phyloP scores from a whole-genome alignment of 1,140 invertebrate species.

The Panonychus citri region DNA sequence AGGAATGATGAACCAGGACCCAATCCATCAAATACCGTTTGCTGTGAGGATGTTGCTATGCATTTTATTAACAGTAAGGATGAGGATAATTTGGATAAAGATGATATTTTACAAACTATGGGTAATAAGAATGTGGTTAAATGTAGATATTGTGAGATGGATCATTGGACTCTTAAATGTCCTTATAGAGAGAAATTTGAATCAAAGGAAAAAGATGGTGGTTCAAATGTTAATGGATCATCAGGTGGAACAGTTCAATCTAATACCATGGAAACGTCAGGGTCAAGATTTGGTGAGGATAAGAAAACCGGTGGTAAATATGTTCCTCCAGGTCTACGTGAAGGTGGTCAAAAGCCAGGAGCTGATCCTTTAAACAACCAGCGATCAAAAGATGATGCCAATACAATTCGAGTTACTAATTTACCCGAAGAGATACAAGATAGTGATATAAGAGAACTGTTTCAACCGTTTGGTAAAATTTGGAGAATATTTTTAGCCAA shows the following conservation, averaged over 20 bases:
- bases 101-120: constrained; percentile 36
- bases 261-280: too few species aligned
- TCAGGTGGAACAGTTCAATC: too few species aligned
- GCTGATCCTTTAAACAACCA: constrained; percentile 38
- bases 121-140: constrained; percentile 62
- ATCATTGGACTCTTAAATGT: constrained; percentile 92
- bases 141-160: constrained; percentile 79
- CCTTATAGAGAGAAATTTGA: constrained; percentile 69
- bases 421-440: constrained; percentile 87
- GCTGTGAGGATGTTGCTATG: constrained; percentile 87
- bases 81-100: constrained; percentile 11
- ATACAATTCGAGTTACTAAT: constrained; percentile 88
- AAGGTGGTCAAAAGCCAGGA: constrained; percentile 43
- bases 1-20: constrained; percentile 73
- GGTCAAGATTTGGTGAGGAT: too few species aligned
- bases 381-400: constrained; percentile 35
- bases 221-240: background rate
- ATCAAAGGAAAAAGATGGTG: background rate
- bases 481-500: constrained; percentile 26
- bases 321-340: constrained; percentile 62
- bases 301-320: constrained; percentile 25
- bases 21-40: constrained; percentile 82
- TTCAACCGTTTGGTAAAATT: constrained; percentile 23
- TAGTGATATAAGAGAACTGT: constrained; percentile 79
- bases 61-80: constrained; percentile 31